phyloP scores from a whole-genome alignment of 2,113 vertebrate genomes.

The Phycodurus eques region DNA sequence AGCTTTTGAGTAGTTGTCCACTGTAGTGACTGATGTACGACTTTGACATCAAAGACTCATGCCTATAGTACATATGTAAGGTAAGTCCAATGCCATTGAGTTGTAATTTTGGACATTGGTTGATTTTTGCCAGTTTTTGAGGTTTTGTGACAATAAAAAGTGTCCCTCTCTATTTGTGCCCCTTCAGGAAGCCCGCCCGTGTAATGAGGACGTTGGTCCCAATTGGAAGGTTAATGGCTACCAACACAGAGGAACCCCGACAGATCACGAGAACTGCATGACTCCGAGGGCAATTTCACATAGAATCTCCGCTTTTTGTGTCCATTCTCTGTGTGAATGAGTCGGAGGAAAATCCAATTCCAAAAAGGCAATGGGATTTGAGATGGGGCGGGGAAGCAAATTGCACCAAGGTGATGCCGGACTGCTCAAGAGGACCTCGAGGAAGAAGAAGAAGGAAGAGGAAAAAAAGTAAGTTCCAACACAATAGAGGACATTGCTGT shows the following conservation, averaged over 20 bases:
- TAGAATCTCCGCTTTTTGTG: constrained; percentile 61
- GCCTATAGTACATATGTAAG: background rate
- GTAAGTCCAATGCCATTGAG: too few relatives aligned
- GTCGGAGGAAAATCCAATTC: constrained; percentile 78
- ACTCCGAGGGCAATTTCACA: constrained; percentile 75
- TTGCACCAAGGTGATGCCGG: constrained; percentile 73
- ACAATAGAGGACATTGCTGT: constrained; percentile 73
- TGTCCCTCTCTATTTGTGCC: background rate
- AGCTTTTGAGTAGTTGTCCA: background rate
- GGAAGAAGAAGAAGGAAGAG: constrained; percentile 37
- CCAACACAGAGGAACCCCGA: constrained; percentile 54
- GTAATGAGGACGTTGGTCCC: constrained; percentile 74
- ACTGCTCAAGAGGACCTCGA: constrained; percentile 73
- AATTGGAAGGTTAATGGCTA: constrained; percentile 69
- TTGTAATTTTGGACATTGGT: background rate
- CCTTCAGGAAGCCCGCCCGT: background rate
- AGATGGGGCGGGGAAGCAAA: constrained; percentile 73
- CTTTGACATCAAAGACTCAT: background rate
- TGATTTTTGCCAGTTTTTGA: background rate
- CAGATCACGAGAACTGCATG: constrained; percentile 56
- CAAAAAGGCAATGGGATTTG: constrained; percentile 77
- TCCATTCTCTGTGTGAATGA: constrained; percentile 77
- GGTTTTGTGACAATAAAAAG: background rate
- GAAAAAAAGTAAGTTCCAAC: constrained; percentile 47
- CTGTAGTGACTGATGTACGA: background rate